Evolutionary conservation across 2,797 vertebrate genomes (phyloP), one percentile per base, ranked within the genome.

Genomic region (Premnoplex brunnescens): DNA sequence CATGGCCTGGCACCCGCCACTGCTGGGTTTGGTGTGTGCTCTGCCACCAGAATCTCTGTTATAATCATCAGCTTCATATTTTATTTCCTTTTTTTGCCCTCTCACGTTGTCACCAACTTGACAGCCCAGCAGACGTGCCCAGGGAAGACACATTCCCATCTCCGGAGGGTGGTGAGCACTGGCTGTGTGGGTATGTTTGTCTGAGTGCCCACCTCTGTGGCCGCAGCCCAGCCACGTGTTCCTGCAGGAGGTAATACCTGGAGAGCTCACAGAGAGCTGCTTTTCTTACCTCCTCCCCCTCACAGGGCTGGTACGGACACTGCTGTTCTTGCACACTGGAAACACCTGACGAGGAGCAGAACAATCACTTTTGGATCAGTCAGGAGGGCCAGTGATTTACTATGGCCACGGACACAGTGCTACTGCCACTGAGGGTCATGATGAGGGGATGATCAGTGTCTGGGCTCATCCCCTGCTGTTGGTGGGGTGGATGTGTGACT

Each of bases 171-270:
- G 13, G 2, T 1, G 52, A 67, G 32, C 39, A 2, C 17, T 5
- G 58, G 19, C 8, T 1, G 32, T 23, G 66, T 18, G 8, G 9
- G 9, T 19, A 7, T 0, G 0, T 44, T 43, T 17, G 4, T 43
- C 30, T n/a, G 30, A 52, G 32, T 56, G 36, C 37, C 17, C 27
- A 12, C 17, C 32, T 27, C 0, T 3, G 27, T 9, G 20, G 12
- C 28, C 21, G 10, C 0, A 0, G 49, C 34, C 14, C 0, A 0
- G 8, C 19, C 73, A 55, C 0, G 0, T 24, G 44, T 13, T 66
- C 16, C 16, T 11, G 5, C 44, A 37, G 13, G 22, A 79, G 7
- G 17, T 21, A 56, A 3, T 17, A 39, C 37, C 44, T 44, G 9
- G 8, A 51, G 55, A 52, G 21, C 26, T 28, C 37, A 20, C 0